Evolutionary conservation across 2,888 invertebrate genomes (phyloP), one percentile per base, ranked within the genome.

Genomic region (Chaitophorus viminalis): DNA sequence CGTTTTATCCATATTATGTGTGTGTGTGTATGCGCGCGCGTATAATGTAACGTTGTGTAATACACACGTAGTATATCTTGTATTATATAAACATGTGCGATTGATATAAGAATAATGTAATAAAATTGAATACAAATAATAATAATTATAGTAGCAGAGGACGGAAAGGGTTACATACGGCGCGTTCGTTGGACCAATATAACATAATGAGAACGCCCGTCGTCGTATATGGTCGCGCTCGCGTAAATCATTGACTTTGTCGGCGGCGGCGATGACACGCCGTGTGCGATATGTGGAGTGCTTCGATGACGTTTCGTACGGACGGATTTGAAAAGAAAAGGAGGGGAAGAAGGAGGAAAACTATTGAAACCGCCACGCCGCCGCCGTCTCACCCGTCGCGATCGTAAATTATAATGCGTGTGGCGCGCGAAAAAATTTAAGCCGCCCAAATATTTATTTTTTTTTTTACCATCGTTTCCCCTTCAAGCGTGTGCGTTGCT

Each of bases 381-480:
- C 25, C 54, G 11, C n/a, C 29, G 68, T 3, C 60, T 60, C 68
- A 3, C 68, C 68, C 68, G 68, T 68, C 68, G 68, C 11, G 68
- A 68, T 68, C 25, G 68, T 68, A 68, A 68, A 68, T 68, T 68
- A 68, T 68, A 68, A 60, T 25, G 68, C 29, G 68, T 29, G 68
- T 9, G 68, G 68, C 68, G 68, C 68, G 68, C 68, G 29, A 68
- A 68, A 68, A n/a, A 68, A 60, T 25, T 60, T 60, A 21, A 21
- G 60, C 60, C 60, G 60, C 6, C 60, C 3, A 60, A 60, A 25
- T 60, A 5, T 11, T 39, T 39, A 5, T 25, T 5, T 60, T 60
- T 25, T 60, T 60, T 60, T 2, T 60, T 21, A 6, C 14, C 11
- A 46, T 46, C 14, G 14, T 14, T 39, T 46, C 46, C 46, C 46